Evolutionary conservation across 2,113 vertebrate genomes (phyloP), one percentile per base, ranked within the genome.

Genomic region (Lynx canadensis): DNA sequence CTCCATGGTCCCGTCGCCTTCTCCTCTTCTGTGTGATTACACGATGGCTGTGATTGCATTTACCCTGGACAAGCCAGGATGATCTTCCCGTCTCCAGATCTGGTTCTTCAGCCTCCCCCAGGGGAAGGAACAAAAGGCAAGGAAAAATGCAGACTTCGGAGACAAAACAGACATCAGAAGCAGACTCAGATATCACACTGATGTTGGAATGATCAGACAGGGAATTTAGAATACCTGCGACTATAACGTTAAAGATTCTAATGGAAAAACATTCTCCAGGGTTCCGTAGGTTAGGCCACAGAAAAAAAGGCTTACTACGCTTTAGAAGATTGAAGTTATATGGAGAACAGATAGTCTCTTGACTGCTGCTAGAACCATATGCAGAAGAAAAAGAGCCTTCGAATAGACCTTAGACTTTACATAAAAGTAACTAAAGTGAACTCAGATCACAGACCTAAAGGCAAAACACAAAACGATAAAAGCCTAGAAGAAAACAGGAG

Each of bases 361-460:
- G 52, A 52, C 1, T 9, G 69, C 6, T 85, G 45, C 25, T 81
- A 33, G 65, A 84, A 90, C 1, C 55, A 36, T 23, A n/a, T 48
- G 33, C 38, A 82, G 87, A 65, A 93, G 7, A 31, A 52, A 88
- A 68, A 33, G 29, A 31, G 71, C 29, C 33, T 57, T 3, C 3
- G 50, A 33, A 4, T 29, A 52, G 74, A 50, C 10, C 48, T 93
- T 36, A 60, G 4, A 82, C 4, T 31, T 69, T 29, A 69, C 5
- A 73, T 21, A 38, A 90, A 97, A 93, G 38, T 12, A 71, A 86
- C 74, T 71, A 78, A 89, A 78, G 57, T 55, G 23, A 94, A 91
- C 66, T 36, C 33, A 41, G 1, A 38, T 36, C 29, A 69, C 31
- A 87, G 86, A 68, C 16, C 10, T 69, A 87, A 80, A 87, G 14